phyloP scores from a whole-genome alignment of 2,113 vertebrate species.

The Capreolus pygargus region DNA sequence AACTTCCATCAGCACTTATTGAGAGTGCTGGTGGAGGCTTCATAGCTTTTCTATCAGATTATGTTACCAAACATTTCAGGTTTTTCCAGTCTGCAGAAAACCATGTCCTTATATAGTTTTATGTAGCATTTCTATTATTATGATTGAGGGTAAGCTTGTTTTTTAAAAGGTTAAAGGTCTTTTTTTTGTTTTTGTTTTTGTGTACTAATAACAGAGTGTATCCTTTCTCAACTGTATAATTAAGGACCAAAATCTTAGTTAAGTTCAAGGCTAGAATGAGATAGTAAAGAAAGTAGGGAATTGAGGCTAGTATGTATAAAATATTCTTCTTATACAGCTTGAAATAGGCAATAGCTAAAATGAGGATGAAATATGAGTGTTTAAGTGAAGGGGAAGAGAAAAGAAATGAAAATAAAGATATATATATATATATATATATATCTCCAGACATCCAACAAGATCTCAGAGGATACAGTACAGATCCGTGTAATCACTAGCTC shows the following conservation, averaged over 20 bases:
- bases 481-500: conserved; percentile 2
- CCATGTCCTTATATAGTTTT: not conserved
- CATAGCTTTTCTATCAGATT: not conserved
- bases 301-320: not conserved
- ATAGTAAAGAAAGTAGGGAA: not conserved
- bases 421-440: not conserved
- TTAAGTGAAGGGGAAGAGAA: not conserved
- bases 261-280: not conserved
- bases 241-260: not conserved
- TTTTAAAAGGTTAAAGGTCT: not conserved
- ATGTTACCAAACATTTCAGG: not conserved
- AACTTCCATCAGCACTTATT: not conserved
- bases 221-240: not conserved
- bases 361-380: not conserved
- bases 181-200: not conserved
- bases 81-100: not conserved
- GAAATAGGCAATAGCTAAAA: not conserved
- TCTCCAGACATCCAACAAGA: not conserved
- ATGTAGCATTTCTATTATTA: not conserved
- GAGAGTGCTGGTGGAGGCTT: not conserved
- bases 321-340: not conserved
- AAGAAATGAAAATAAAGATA: not conserved
- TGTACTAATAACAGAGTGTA: not conserved
- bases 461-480: conserved; percentile 37
- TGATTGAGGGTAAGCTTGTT: not conserved